Evolutionary conservation across 1,140 invertebrate genomes (phyloP), one percentile per base, ranked within the genome.

Genomic region (Apocrypta bakeri): DNA sequence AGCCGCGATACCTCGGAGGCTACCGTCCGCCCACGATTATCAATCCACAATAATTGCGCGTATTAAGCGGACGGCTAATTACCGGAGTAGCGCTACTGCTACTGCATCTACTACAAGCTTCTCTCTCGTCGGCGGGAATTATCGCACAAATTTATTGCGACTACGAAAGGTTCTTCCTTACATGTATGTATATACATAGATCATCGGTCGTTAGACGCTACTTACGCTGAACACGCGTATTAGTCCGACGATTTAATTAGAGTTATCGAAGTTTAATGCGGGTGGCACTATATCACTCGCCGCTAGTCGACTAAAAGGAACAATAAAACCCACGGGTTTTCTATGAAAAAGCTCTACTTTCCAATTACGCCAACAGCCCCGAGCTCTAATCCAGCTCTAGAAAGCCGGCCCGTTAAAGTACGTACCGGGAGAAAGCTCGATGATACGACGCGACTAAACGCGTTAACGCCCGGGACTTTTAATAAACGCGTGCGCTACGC

Each of bases 31-130:
- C 24, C 31, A 84, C 87, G 86, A 88, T 90, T 90, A 90, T 90
- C 89, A 91, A 90, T 91, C 87, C 88, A 85, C 87, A 88, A 90
- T 91, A 91, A 90, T 90, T 90, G 87, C 86, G 87, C 85, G 86
- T 87, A 90, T 89, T 89, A 88, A 89, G 86, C 87, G 71, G 63
- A 29, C 27, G 86, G 87, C 87, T 90, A 89, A 89, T 89, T 90
- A 90, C 85, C 88, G 85, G 82, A 66, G 31, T 71, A 37, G n/a
- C 84, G 79, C 82, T n/a, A n/a, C n/a, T n/a, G n/a, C n/a, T n/a
- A n/a, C n/a, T n/a, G n/a, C n/a, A n/a, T 37, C 33, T 9, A 37
- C 3, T 56, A 17, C 48, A 56, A 56, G 48, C 48, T 56, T 56
- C 48, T 56, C 48, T 81, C 78, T 37, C 33, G 33, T 83, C 74